These are phyloP conservation scores for Nasonia vitripennis DNA, from an alignment of 1,140 invertebrate genomes.

Conservation along the genomic window DNA sequence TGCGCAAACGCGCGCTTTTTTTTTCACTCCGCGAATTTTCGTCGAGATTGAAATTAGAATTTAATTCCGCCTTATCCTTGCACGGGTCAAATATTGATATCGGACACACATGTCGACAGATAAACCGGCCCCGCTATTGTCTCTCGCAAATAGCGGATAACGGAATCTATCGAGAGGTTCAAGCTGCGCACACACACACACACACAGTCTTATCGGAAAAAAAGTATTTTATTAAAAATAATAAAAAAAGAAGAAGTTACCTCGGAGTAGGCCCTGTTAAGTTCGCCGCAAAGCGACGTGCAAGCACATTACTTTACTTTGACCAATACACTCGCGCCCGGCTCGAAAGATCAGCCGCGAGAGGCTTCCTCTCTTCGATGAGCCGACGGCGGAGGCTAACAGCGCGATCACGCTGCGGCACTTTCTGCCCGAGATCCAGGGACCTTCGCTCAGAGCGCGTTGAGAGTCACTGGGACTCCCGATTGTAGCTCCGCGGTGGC, in stretches of 20 bases:
- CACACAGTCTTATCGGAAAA: constrained; percentile 31
- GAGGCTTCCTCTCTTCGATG: constrained; percentile 53
- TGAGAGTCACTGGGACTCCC: constrained; percentile 53
- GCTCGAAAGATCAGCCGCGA: constrained; percentile 55
- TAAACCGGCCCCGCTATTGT: not conserved
- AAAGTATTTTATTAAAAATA: not conserved
- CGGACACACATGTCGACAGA: not conserved
- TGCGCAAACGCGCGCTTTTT: not conserved
- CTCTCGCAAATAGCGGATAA: constrained; percentile 17
- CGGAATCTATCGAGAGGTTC: constrained; percentile 12
- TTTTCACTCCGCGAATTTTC: not conserved
- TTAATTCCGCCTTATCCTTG: not conserved
- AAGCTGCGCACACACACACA: constrained; percentile 28
- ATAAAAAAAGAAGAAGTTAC: constrained; percentile 53
- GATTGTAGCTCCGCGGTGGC: constrained; percentile 51
- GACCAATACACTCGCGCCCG: constrained; percentile 59
- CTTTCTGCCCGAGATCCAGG: constrained; percentile 63
- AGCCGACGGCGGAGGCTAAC: constrained; percentile 58
- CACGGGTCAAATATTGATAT: not conserved
- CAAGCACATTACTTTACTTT: constrained; percentile 59
- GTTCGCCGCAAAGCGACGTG: constrained; percentile 47
- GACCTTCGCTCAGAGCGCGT: constrained; percentile 62
- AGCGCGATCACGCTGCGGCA: constrained; percentile 59
- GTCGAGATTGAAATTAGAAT: not conserved
- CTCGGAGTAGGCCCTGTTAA: constrained; percentile 63